phyloP scores from a whole-genome alignment of 2,888 invertebrate genomes.

The Pachydiplax longipennis region DNA sequence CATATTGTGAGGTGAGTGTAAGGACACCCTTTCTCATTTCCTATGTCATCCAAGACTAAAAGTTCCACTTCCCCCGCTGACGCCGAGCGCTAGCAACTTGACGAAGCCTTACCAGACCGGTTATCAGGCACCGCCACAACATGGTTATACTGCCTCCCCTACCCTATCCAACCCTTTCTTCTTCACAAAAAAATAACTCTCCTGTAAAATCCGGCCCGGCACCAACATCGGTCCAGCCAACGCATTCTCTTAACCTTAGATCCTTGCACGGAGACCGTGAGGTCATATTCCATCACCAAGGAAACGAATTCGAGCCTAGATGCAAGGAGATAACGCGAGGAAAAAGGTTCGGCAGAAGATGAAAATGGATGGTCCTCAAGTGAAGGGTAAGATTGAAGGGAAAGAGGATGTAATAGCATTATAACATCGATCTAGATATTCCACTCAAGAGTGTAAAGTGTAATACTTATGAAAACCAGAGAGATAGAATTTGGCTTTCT shows the following conservation, averaged over 20 bases:
- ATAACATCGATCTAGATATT: too few relatives aligned
- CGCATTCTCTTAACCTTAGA: neutral
- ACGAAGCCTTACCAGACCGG: neutral
- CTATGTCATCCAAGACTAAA: neutral
- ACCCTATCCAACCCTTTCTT: neutral
- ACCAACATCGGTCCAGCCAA: neutral
- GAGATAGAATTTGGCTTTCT: too few relatives aligned
- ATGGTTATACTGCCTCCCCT: neutral
- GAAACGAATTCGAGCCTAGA: neutral
- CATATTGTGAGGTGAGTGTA: neutral
- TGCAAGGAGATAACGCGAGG: neutral
- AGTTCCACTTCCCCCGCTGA: neutral
- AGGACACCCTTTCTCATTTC: neutral
- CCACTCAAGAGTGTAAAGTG: too few relatives aligned
- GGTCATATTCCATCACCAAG: neutral
- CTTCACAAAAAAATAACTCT: neutral
- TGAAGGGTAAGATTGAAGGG: too few relatives aligned
- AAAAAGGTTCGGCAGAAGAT: neutral
- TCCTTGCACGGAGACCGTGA: neutral
- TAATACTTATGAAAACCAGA: too few relatives aligned
- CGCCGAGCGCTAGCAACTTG: neutral
- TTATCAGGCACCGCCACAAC: neutral
- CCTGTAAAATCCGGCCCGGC: neutral
- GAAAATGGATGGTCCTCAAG: too few relatives aligned
- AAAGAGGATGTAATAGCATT: too few relatives aligned